A percentile compares a stretch with the other conserved stretches of the same genome.
Evolutionary conservation across 2,797 vertebrate species (phyloP).

Genomic region (Podarcis lilfordi): DNA sequence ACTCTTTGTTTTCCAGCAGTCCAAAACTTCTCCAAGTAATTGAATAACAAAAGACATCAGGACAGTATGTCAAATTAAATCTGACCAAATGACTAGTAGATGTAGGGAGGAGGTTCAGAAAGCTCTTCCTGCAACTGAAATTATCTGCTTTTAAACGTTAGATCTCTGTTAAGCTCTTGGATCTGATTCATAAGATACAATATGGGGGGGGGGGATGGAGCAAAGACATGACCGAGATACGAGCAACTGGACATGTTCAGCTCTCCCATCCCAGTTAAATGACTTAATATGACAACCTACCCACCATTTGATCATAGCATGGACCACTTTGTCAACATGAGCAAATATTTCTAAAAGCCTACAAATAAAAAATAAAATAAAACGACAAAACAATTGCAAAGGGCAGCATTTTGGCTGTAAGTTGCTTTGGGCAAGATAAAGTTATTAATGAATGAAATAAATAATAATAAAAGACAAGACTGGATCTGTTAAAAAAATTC

Average conservation of each 20-base stretch:
- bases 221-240: not conserved
- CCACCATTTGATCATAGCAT: not conserved
- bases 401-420: too few species aligned
- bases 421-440: too few species aligned
- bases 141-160: not conserved
- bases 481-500: not conserved
- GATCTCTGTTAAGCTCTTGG: not conserved
- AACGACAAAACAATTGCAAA: not conserved
- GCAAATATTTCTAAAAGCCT: not conserved
- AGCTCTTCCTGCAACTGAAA: not conserved
- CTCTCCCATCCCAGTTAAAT: not conserved
- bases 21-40: constrained; percentile 38
- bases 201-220: not conserved
- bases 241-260: not conserved
- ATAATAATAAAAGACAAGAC: not conserved
- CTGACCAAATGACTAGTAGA: constrained; percentile 27
- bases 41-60: constrained; percentile 62
- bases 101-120: constrained; percentile 5
- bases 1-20: constrained; percentile 40
- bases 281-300: too few species aligned
- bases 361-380: not conserved
- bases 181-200: not conserved
- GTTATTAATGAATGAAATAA: too few species aligned
- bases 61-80: constrained; percentile 33
- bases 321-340: not conserved